Conservation (phyloP, 2,888 invertebrate genomes). For the Cinara cedri region DNA sequence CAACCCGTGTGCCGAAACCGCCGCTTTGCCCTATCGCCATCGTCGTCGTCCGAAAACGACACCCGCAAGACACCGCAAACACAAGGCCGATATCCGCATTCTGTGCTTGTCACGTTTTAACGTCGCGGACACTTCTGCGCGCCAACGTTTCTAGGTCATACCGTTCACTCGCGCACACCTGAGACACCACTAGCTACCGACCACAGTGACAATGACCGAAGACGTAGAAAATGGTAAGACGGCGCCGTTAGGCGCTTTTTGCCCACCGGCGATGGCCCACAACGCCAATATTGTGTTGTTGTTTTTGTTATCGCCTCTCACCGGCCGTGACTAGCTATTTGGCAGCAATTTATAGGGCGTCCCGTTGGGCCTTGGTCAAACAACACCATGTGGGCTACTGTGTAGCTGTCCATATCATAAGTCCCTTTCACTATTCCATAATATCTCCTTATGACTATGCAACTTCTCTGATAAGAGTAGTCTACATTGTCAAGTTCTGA, state of each 20-base stretch:
- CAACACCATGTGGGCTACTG: too few species aligned
- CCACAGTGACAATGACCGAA: slow-evolving; percentile 23
- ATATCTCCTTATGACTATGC: neutral
- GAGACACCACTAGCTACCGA: neutral
- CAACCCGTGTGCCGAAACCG: neutral
- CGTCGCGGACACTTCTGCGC: slow-evolving; percentile 15
- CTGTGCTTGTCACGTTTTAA: slow-evolving; percentile 28
- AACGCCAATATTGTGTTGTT: neutral
- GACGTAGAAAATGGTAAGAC: slow-evolving; percentile 34
- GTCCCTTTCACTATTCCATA: neutral
- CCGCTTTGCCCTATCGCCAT: neutral
- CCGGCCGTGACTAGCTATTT: too few species aligned
- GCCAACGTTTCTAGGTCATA: slow-evolving; percentile 39
- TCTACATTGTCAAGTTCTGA: too few species aligned
- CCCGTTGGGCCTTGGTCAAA: neutral
- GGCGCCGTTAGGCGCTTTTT: too few species aligned
- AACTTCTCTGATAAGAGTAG: too few species aligned
- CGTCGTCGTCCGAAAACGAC: neutral
- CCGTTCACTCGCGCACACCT: slow-evolving; percentile 13
- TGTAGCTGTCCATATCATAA: too few species aligned
- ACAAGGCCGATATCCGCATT: slow-evolving; percentile 3
- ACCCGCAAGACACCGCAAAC: neutral
- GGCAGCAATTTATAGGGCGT: neutral
- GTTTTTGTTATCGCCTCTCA: neutral
- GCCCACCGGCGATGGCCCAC: neutral